A percentile compares a stretch with the other conserved stretches of the same genome.
Conservation (phyloP, 2,113 vertebrate species). For the Centropristis striata region DNA sequence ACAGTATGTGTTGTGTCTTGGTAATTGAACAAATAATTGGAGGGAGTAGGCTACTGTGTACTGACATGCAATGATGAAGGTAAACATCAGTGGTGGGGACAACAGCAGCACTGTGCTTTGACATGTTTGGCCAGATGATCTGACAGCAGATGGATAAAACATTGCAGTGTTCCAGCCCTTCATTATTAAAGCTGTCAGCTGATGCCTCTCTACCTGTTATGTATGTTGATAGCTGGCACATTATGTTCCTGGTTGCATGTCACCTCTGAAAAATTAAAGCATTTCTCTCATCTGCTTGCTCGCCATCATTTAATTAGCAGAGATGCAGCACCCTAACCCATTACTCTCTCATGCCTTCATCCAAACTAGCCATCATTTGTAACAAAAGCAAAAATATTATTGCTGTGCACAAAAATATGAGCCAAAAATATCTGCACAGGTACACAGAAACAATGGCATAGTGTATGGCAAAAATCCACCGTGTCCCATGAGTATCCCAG, state of each 20-base stretch:
- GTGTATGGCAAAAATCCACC: constrained; percentile 1
- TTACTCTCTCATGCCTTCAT: constrained; percentile 57
- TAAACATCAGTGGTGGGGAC: constrained; percentile 43
- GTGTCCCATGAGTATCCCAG: constrained; percentile 18
- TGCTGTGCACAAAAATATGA: constrained; percentile 42
- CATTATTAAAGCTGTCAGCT: constrained; percentile 70
- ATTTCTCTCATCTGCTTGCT: constrained; percentile 71
- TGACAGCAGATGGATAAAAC: constrained; percentile 70
- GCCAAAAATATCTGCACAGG: constrained; percentile 49
- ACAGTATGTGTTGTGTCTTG: constrained; percentile 19
- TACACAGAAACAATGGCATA: constrained; percentile 37
- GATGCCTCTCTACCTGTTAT: constrained; percentile 62
- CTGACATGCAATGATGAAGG: constrained; percentile 49
- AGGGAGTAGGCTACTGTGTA: constrained; percentile 16
- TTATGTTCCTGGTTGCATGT: constrained; percentile 64
- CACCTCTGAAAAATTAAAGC: constrained; percentile 77
- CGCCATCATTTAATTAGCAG: constrained; percentile 78
- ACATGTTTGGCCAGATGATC: constrained; percentile 59
- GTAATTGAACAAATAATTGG: constrained; percentile 54
- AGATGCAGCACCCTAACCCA: constrained; percentile 61
- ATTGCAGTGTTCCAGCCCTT: constrained; percentile 45
- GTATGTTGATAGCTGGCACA: constrained; percentile 67
- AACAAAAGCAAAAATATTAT: constrained; percentile 55
- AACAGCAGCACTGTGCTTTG: constrained; percentile 34
- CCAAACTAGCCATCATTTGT: constrained; percentile 57